These are phyloP conservation scores for Caenorhabditis imperialis DNA, from an alignment of 2,888 invertebrate species.

Conservation along the genomic window DNA sequence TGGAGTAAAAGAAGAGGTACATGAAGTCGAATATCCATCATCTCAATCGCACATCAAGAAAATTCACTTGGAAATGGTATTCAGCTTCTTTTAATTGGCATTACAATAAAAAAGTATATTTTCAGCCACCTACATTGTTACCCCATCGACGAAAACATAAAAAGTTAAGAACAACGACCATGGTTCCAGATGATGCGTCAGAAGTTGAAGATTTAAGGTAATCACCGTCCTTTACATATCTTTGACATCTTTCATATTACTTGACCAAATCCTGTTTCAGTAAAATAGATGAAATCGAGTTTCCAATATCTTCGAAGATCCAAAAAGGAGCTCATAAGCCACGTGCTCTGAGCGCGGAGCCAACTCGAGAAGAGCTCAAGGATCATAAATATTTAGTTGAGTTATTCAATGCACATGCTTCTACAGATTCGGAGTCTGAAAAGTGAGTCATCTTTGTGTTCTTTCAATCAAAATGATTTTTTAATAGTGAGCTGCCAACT, in stretches of 20 bases:
- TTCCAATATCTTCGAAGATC: conserved; percentile 63
- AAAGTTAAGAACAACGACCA: conserved; percentile 35
- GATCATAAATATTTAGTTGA: conserved; percentile 50
- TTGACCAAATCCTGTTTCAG: too few relatives aligned
- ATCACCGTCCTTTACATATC: background rate
- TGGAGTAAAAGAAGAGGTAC: conserved; percentile 34
- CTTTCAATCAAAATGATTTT: background rate
- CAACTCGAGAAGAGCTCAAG: conserved; percentile 48
- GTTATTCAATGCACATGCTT: conserved; percentile 45
- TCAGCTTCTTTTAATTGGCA: background rate
- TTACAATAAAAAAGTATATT: too few relatives aligned
- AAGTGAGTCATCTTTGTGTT: background rate
- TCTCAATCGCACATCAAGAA: conserved; percentile 41
- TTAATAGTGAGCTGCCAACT: conserved; percentile 2
- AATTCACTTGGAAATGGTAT: conserved; percentile 41
- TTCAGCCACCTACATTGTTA: conserved; percentile 22
- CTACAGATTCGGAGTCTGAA: background rate
- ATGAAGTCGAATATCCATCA: conserved; percentile 18
- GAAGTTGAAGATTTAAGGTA: conserved; percentile 35
- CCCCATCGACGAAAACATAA: conserved; percentile 34
- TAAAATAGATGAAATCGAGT: conserved; percentile 56
- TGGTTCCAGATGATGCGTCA: conserved; percentile 29
- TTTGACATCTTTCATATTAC: background rate
- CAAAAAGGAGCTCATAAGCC: conserved; percentile 27
- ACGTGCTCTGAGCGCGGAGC: conserved; percentile 49